phyloP scores from a whole-genome alignment of 2,888 invertebrate species.

The Nomada flava region DNA sequence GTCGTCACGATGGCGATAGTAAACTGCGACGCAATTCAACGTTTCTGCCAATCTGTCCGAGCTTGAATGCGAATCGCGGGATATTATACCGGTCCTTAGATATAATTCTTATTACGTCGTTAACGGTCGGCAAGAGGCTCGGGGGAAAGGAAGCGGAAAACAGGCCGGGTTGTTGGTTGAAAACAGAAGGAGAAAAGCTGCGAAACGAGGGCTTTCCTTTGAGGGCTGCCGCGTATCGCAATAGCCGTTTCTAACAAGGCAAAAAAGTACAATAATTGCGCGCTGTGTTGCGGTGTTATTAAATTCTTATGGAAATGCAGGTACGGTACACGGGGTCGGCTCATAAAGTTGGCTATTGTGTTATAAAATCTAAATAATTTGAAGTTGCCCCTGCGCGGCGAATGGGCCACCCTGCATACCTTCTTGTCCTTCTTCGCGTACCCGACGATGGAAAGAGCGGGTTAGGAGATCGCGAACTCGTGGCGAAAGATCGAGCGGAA shows the following conservation, averaged over 20 bases:
- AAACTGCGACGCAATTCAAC: constrained; percentile 41
- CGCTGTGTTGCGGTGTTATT: constrained; percentile 83
- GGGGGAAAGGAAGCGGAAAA: not conserved
- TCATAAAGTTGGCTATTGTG: constrained; percentile 83
- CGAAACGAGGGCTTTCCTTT: constrained; percentile 61
- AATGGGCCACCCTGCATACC: not conserved
- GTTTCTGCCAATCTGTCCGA: constrained; percentile 59
- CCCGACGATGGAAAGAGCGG: not conserved
- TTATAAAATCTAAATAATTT: constrained; percentile 84
- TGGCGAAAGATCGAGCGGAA: not conserved
- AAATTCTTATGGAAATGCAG: constrained; percentile 84
- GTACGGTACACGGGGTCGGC: constrained; percentile 63
- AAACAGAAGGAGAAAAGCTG: constrained; percentile 1
- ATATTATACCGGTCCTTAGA: constrained; percentile 61
- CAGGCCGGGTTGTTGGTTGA: not conserved
- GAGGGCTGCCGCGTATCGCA: constrained; percentile 63
- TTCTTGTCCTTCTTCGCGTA: not conserved
- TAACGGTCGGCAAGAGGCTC: constrained; percentile 11
- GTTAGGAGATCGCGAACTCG: not conserved
- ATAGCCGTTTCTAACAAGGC: constrained; percentile 76
- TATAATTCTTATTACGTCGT: constrained; percentile 73
- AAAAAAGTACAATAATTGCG: constrained; percentile 84
- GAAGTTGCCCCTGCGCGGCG: constrained; percentile 70
- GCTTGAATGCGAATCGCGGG: constrained; percentile 50
- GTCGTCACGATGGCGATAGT: constrained; percentile 12